Evolutionary conservation across 1,140 invertebrate genomes (phyloP), one percentile per base, ranked within the genome.

Genomic region (Lutraria rhynchaena): DNA sequence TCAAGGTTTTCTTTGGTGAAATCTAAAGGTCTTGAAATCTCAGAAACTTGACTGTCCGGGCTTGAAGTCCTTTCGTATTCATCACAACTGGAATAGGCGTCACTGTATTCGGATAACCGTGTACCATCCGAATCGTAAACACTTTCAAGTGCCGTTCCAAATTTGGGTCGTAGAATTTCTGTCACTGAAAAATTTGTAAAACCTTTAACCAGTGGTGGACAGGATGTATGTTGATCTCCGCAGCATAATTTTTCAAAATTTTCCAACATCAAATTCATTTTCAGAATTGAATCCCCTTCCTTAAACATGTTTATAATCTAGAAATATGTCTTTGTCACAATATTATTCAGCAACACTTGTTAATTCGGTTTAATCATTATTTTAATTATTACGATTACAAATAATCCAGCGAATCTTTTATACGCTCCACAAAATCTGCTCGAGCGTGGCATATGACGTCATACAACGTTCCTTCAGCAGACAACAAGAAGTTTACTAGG

Each of bases 111-210:
- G 17, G 67, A 70, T 41, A 27, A 3, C 13, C 29, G 49, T 13
- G 77, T 57, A 60, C 77, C 55, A 29, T 70, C 55, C 53, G 65
- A 70, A 60, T 71, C 77, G 33, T 70, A 71, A n/a, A 13, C 9
- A 19, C 15, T 51, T 33, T 35, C 27, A 41, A 17, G 41, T 5
- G 17, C 19, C 11, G 13, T 44, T 17, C 67, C 55, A 51, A 81
- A 81, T 11, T 41, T n/a, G 29, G 49, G 67, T 31, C 46, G 11
- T 3, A 81, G 53, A 33, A 81, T 81, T 31, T 81, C 61, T 31
- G 19, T 35, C 15, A 81, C 46, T 35, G 65, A 70, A 35, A 81
- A 70, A 35, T 81, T 60, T 60, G 55, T 81, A 53, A 49, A 81
- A 37, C 0, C 33, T 22, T 3, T 33, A 13, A 35, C 41, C 19